Conservation (phyloP, 1,140 invertebrate genomes). For the Zophobas morio region DNA sequence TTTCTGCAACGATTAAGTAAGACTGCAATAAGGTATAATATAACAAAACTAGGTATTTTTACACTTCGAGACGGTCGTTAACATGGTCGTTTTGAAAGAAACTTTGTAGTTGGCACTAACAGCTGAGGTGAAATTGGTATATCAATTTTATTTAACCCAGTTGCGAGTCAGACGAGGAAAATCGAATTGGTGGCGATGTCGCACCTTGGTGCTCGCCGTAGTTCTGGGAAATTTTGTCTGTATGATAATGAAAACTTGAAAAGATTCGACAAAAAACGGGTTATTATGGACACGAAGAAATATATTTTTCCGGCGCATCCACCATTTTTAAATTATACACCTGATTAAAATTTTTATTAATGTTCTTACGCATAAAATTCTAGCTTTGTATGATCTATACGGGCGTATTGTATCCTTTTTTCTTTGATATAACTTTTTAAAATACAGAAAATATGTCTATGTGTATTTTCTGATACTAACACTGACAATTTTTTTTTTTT, state of each 20-base stretch:
- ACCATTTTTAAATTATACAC: neutral
- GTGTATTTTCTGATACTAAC: too few relatives aligned
- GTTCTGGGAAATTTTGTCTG: conserved; percentile 16
- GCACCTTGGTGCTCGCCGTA: conserved; percentile 25
- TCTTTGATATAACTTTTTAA: too few relatives aligned
- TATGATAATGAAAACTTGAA: conserved; percentile 22
- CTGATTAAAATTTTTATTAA: neutral
- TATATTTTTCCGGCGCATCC: conserved; percentile 27
- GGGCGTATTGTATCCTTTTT: too few relatives aligned
- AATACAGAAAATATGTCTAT: too few relatives aligned
- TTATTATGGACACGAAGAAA: conserved; percentile 5
- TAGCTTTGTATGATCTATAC: neutral
- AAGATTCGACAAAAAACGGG: neutral
- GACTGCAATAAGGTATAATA: conserved; percentile 6
- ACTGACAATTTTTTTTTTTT: too few relatives aligned
- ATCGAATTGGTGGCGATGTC: conserved; percentile 35
- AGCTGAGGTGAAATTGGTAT: conserved; percentile 25
- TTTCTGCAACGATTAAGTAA: conserved; percentile 9
- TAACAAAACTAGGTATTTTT: neutral
- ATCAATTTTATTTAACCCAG: conserved; percentile 7
- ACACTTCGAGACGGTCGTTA: neutral
- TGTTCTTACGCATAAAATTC: neutral
- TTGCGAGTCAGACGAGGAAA: conserved; percentile 18
- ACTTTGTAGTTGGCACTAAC: conserved; percentile 30
- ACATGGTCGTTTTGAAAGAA: neutral